Evolutionary conservation across 1,140 invertebrate genomes (phyloP), one percentile per base, ranked within the genome.

Genomic region (Camponotus vicinus): DNA sequence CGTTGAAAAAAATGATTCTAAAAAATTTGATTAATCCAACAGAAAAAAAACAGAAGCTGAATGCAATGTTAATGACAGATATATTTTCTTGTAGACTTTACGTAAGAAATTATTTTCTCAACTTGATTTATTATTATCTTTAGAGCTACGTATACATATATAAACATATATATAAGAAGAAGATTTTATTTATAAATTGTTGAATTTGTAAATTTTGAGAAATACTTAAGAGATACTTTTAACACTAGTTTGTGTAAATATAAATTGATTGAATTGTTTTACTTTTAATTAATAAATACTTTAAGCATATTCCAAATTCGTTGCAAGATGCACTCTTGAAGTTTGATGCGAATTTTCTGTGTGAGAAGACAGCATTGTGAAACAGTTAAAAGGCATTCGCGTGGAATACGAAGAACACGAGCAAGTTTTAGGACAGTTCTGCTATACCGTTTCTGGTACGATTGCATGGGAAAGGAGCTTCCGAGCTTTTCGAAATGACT

Each of bases 401-500:
- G 69, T 63, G 52, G 55, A 83, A 75, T 83, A 83, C 73, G n/a
- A 57, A 32, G 69, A 61, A 59, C 40, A 73, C 69, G 69, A 73
- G 55, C 55, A 61, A 73, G 79, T 83, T 83, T 73, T 42, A 27
- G 42, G 79, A 83, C 27, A 73, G 69, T 61, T 75, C 61, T 27
- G 79, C 79, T 83, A 83, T 83, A 52, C 15, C 79, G 69, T 73
- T 83, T 40, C 32, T n/a, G 42, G 13, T 73, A 49, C 79, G 70
- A 83, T 73, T 73, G 79, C 79, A 73, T 83, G n/a, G 49, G 61
- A 63, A 76, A 86, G n/a, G 45, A 80, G 59, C 57, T 73, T 40
- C 40, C n/a, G 52, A 86, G 59, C 64, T 82, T 89, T 61, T 4
- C 11, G 18, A 71, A 86, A 89, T 71, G 59, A 80, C 66, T 76